Conservation (phyloP, 2,797 vertebrate genomes). For the Rhinella marina region DNA sequence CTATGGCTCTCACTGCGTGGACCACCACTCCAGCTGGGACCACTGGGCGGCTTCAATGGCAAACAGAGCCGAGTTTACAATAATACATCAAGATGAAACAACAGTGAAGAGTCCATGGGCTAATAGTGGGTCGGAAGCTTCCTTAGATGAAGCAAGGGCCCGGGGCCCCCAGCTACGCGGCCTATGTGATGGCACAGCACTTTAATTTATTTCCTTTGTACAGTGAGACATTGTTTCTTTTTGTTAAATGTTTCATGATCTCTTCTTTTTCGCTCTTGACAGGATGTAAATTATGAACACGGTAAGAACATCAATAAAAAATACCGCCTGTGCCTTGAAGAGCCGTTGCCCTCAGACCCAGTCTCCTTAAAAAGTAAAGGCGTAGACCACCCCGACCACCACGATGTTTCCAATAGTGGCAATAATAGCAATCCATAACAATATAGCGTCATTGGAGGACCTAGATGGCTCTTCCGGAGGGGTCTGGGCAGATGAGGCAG, state of each 20-base stretch:
- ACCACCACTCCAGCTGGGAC: background rate
- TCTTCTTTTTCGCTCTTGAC: conserved; percentile 51
- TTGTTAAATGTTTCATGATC: conserved; percentile 59
- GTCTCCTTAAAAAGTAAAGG: conserved; percentile 90
- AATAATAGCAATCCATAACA: conserved; percentile 97
- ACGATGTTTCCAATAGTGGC: conserved; percentile 98
- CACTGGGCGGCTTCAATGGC: background rate
- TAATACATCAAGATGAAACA: conserved; percentile 1
- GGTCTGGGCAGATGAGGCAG: conserved; percentile 78
- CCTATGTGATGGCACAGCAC: conserved; percentile 1
- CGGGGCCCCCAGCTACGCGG: conserved; percentile 11
- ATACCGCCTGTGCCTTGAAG: conserved; percentile 22
- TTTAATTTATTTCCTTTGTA: conserved; percentile 59
- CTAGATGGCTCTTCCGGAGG: conserved; percentile 85
- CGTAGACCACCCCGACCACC: conserved; percentile 95
- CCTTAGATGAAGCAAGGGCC: background rate
- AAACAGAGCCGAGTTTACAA: background rate
- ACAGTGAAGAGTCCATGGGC: conserved; percentile 12
- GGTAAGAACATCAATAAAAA: conserved; percentile 58
- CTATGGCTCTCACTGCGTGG: no score
- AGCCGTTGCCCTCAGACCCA: background rate
- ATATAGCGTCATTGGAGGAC: conserved; percentile 92
- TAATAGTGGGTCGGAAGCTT: background rate
- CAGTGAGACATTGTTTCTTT: conserved; percentile 55
- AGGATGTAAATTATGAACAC: conserved; percentile 64